Evolutionary conservation across 2,113 vertebrate genomes (phyloP), one percentile per base, ranked within the genome.

Genomic region (Nothocercus julius): DNA sequence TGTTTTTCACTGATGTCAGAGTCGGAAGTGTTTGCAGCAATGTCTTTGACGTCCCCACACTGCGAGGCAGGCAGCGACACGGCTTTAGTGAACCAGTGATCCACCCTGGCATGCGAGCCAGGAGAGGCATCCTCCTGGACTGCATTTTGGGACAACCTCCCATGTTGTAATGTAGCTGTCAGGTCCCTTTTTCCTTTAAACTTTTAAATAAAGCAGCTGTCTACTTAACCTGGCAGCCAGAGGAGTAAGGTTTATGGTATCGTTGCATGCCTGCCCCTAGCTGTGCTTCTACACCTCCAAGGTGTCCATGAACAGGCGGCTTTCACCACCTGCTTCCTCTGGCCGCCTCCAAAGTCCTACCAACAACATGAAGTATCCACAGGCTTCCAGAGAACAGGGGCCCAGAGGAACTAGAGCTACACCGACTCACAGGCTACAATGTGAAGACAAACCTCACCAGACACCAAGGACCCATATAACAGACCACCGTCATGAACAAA

Each of bases 101-200:
- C 11, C 34, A 45, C 5, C 8, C n/a, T 3, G 20, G 7, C 38
- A 34, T 0, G 0, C 82, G 7, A 49, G 13, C 17, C 70, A 61
- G 16, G 34, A 56, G 0, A 1, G n/a, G 8, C 25, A 44, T 0
- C 0, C 0, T 1, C 4, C 54, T 27, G 11, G 47, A 69, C 42
- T n/a, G 6, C 18, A 4, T 63, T 74, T 21, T 67, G 70, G 78
- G 73, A 44, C 22, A 24, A 14, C 54, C 34, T 44, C 21, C 58
- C 1, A 1, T 8, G 24, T 3, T 40, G 30, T 49, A 68, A 56
- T 0, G 2, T 56, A 45, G 17, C 20, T 8, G 11, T 16, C 53
- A 16, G 0, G 1, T 8, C 54, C 44, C 42, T 67, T 49, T 36
- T 14, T 53, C 36, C 13, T 34, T 45, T 15, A 42, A 42, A n/a